Percentiles rank a stretch among this genome's conserved stretches.
These are phyloP conservation scores for Parazoanthus darwini DNA, from an alignment of 92 coral and sea anemone species.

Conservation along the genomic window DNA sequence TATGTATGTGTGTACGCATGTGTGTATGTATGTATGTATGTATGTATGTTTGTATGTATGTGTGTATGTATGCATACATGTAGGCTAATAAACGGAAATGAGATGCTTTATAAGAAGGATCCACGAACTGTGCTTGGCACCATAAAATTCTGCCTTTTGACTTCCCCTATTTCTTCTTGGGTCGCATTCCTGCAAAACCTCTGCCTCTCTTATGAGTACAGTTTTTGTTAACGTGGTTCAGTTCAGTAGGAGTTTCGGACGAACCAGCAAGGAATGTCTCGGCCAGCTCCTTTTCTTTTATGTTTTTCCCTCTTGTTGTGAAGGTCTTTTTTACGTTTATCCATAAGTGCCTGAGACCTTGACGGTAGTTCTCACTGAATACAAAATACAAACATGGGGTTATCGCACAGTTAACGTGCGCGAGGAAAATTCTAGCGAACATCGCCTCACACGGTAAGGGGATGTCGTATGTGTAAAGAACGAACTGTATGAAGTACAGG, in stretches of 20 bases:
- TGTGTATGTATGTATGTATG: too few relatives aligned
- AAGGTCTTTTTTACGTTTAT: not conserved
- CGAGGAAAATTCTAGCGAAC: slow-evolving; percentile 57
- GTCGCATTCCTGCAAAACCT: not conserved
- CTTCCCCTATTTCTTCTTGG: not conserved
- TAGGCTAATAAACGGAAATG: too few relatives aligned
- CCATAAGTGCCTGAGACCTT: slow-evolving; percentile 45
- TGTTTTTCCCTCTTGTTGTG: not conserved
- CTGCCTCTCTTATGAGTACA: not conserved
- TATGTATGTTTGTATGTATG: too few relatives aligned
- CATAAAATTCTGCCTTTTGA: not conserved
- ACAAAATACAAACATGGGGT: slow-evolving; percentile 61
- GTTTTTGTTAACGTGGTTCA: not conserved
- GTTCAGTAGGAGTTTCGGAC: slow-evolving; percentile 21
- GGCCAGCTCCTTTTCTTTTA: slow-evolving; percentile 1
- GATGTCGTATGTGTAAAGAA: slow-evolving; percentile 44
- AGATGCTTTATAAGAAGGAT: too few relatives aligned
- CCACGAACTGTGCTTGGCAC: too few relatives aligned
- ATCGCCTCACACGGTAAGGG: slow-evolving; percentile 58
- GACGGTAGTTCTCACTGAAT: slow-evolving; percentile 62
- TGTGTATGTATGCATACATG: too few relatives aligned
- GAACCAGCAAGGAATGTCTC: slow-evolving; percentile 16
- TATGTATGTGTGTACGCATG: too few relatives aligned
- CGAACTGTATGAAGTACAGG: slow-evolving; percentile 58
- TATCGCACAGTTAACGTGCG: slow-evolving; percentile 64